Conservation (phyloP, 2,888 invertebrate genomes). For the Cheilosia variabilis region DNA sequence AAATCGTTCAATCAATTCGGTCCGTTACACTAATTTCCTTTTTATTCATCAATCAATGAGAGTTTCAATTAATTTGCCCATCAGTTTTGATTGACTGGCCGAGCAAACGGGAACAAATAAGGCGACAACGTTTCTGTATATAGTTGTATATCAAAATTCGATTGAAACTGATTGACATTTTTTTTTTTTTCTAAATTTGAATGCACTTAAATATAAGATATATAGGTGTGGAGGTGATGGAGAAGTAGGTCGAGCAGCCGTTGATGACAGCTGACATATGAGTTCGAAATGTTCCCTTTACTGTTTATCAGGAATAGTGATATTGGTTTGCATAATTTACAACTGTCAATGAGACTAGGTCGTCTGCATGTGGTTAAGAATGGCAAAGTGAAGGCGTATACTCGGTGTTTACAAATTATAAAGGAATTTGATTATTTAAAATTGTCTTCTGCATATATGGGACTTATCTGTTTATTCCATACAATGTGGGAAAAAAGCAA, state of each 20-base stretch:
- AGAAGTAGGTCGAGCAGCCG: slow-evolving; percentile 7
- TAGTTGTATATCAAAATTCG: slow-evolving; percentile 6
- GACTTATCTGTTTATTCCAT: too few relatives aligned
- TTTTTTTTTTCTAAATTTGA: slow-evolving; percentile 6
- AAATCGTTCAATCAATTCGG: slow-evolving; percentile 11
- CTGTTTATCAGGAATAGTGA: neutral
- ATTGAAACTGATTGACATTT: slow-evolving; percentile 28
- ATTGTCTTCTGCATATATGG: too few relatives aligned
- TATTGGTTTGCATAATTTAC: slow-evolving; percentile 1
- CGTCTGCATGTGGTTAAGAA: slow-evolving; percentile 7
- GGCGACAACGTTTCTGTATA: neutral
- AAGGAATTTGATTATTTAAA: too few relatives aligned
- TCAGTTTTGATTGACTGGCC: slow-evolving; percentile 4
- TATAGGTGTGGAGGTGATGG: neutral
- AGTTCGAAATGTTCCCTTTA: slow-evolving; percentile 4
- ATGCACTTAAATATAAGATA: slow-evolving; percentile 4
- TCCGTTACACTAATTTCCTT: slow-evolving; percentile 24
- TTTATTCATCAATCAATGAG: slow-evolving; percentile 22
- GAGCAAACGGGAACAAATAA: neutral
- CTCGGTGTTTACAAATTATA: too few relatives aligned
- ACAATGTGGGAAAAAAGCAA: too few relatives aligned
- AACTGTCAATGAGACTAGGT: slow-evolving; percentile 28
- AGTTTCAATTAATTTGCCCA: slow-evolving; percentile 16
- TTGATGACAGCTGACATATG: slow-evolving; percentile 27
- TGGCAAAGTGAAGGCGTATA: too few relatives aligned